Evolutionary conservation across 2,888 invertebrate species (phyloP), one percentile per base, ranked within the genome.

Genomic region (Elegia similella): DNA sequence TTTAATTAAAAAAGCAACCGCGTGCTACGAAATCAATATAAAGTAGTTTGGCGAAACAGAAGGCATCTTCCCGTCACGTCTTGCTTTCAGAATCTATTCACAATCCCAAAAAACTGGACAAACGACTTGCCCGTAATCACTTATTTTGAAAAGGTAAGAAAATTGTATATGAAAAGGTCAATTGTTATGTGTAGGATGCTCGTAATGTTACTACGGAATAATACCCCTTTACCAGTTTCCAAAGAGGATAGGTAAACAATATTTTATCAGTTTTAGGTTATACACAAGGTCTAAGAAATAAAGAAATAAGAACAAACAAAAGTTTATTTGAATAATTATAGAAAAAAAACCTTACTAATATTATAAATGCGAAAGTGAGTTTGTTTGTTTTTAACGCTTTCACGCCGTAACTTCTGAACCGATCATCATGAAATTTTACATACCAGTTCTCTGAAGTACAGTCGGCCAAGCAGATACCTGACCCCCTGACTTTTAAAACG

Each of bases 151-250:
- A 48, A 44, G 5, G 13, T 30, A 48, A 30, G 48, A 48, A 32
- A 32, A 32, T 32, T 48, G 15, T 48, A 15, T 30, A 15, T 32
- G 48, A 48, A 48, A 48, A 48, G 30, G 48, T 48, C 15, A 32
- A 32, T 47, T 47, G 29, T 29, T 48, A 48, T 13, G 48, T 13
- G 48, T 15, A 48, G 48, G 48, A 48, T 16, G 30, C 32, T 48
- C 48, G 48, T 48, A 32, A 15, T 32, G 1, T 1, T 8, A 48
- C 10, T 48, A 10, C 15, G 17, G 16, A 8, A 17, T 12, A 12
- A 38, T 38, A 1, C 12, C 3, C 5, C 10, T 12, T 38, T 12
- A 12, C 38, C n/a, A 10, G 34, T 12, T 10, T 8, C 38, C 12
- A n/a, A 38, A 38, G 1, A 6, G 38, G 6, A 38, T n/a, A 12